Percentiles rank a stretch among this genome's conserved stretches.
Conservation (phyloP, 2,113 vertebrate genomes). For the Brevimyrus niger region DNA sequence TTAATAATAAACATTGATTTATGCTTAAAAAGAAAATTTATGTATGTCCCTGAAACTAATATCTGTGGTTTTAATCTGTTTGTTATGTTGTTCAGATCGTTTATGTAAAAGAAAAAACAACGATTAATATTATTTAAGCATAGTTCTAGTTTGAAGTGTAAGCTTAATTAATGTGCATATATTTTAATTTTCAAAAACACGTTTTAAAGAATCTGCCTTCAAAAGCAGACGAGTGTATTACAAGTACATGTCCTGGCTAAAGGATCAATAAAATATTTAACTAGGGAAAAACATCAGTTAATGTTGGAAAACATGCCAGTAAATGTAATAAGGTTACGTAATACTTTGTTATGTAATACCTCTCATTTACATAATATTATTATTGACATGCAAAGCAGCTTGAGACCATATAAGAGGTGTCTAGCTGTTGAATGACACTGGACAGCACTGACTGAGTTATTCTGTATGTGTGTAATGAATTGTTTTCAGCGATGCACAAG, state of each 20-base stretch:
- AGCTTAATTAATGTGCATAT: not conserved
- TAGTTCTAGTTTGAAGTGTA: not conserved
- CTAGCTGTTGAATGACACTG: not conserved
- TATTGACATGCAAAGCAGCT: not conserved
- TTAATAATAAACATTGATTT: not conserved
- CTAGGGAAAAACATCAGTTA: not conserved
- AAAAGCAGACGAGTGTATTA: not conserved
- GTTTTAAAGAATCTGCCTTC: not conserved
- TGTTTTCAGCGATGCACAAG: not conserved
- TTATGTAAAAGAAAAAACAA: not conserved
- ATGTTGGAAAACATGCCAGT: not conserved
- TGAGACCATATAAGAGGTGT: not conserved
- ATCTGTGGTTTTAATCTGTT: not conserved
- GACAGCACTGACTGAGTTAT: not conserved
- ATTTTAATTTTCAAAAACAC: not conserved
- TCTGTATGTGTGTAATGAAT: not conserved
- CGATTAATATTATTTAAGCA: not conserved
- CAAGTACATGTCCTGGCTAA: not conserved
- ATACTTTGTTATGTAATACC: not conserved
- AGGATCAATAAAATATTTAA: not conserved
- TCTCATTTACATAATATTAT: not conserved
- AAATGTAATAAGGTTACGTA: not conserved
- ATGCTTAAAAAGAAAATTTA: not conserved
- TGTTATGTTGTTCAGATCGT: not conserved
- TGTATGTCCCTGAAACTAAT: not conserved